phyloP scores from a whole-genome alignment of 2,113 vertebrate genomes.

The Pseudorasbora parva region DNA sequence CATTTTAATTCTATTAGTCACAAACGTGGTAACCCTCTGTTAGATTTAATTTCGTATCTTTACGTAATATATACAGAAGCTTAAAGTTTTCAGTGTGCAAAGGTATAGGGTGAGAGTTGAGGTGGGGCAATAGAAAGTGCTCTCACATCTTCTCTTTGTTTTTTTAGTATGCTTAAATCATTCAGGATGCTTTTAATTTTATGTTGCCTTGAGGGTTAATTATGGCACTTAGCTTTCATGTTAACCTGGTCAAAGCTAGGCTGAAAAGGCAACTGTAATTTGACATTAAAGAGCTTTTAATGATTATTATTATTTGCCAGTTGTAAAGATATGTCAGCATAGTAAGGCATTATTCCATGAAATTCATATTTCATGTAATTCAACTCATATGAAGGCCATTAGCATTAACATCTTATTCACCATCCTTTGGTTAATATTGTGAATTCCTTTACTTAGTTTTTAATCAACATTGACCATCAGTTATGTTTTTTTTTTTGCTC shows the following conservation, averaged over 20 bases:
- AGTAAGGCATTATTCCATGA: neutral
- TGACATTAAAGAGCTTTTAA: neutral
- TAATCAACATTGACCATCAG: conserved; percentile 28
- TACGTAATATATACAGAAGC: neutral
- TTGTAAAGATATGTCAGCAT: neutral
- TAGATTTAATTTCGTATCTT: neutral
- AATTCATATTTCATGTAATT: conserved; percentile 10
- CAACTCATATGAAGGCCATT: conserved; percentile 34
- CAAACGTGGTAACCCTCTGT: neutral
- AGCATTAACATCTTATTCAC: conserved; percentile 53
- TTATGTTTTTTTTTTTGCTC: conserved; percentile 4
- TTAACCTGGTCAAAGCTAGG: neutral
- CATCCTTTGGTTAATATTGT: conserved; percentile 23
- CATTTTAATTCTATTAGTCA: neutral
- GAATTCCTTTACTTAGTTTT: neutral
- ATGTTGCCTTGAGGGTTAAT: conserved; percentile 1
- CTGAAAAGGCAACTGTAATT: neutral
- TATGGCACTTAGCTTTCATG: neutral
- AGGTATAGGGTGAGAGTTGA: conserved; percentile 36
- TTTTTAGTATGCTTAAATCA: neutral
- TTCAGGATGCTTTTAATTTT: neutral
- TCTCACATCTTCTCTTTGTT: conserved; percentile 1
- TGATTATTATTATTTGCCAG: neutral
- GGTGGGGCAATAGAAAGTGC: neutral
- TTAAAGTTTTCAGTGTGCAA: conserved; percentile 34